phyloP scores from a whole-genome alignment of 2,797 vertebrate genomes.

The Acipenser oxyrinchus region DNA sequence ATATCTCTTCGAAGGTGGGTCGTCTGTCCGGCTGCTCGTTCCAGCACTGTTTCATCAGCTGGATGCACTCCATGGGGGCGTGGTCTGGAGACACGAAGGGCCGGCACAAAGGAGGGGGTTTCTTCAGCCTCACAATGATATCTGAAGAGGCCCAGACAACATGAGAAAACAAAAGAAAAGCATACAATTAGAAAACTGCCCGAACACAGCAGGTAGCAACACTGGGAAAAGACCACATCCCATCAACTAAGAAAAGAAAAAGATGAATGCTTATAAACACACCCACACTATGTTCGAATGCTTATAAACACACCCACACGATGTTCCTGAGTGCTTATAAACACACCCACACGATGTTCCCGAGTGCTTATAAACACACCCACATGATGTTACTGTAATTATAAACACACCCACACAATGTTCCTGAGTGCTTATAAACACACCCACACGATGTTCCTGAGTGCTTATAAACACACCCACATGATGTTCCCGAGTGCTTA shows the following conservation, averaged over 20 bases:
- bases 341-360: no score
- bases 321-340: no score
- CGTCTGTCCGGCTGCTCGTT: slow-evolving; percentile 68
- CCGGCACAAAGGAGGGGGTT: slow-evolving; percentile 69
- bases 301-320: no score
- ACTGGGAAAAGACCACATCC: neutral
- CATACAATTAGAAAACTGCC: neutral
- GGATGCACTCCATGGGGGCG: slow-evolving; percentile 74
- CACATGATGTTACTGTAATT: no score
- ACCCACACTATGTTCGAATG: neutral
- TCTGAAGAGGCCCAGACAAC: slow-evolving; percentile 43
- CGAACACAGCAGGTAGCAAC: neutral
- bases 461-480: no score
- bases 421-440: no score
- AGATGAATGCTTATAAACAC: neutral
- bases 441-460: no score
- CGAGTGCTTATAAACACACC: no score
- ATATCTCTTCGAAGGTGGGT: slow-evolving; percentile 75
- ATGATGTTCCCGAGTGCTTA: no score
- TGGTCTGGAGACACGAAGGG: slow-evolving; percentile 65
- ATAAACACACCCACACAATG: no score
- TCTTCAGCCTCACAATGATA: slow-evolving; percentile 70
- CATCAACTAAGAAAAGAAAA: neutral
- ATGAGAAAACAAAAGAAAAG: neutral
- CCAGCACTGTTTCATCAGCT: slow-evolving; percentile 87